Base-by-base conservation (phyloP, 2,113 vertebrate species). In the Pangasianodon gigas region DNA sequence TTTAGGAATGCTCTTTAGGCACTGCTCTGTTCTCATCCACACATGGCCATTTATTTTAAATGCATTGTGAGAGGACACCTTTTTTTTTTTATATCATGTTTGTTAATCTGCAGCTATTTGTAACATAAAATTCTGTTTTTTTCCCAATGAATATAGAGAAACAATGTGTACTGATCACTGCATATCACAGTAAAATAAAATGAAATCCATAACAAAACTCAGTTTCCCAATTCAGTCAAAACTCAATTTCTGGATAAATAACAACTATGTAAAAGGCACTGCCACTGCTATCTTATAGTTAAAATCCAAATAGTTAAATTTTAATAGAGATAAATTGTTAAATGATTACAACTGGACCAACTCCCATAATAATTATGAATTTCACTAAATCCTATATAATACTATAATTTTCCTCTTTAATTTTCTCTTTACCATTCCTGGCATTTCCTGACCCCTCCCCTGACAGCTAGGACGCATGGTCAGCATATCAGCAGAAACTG, bases 401-500 rank as follows among this genome's bases (percentile, higher is more conserved):
- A 80, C 0, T n/a, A 46, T 24, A 77, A 67, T 77, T 77, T 46
- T 11, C 16, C 79, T 54, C 16, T 54, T 82, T 82, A 44, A 11
- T 32, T 75, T 29, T 60, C 24, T 48, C 51, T 74, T 69, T 58
- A 58, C 3, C 14, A 67, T 65, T 37, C 1, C 10, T 65, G 9
- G 19, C 24, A 89, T 80, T 82, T 91, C 29, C 65, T 75, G 67
- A 26, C 16, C 44, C 69, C 18, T 83, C 21, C 21, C 19, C 65
- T 71, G 51, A 85, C n/a, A 74, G 6, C 54, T 77, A 48, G 46
- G 24, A 71, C 54, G 54, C 29, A 32, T 54, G 8, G 41, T 89
- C 69, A 85, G 74, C 46, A 84, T 52, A 29, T 74, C 86, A 85
- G 87, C 87, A 77, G 11, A 87, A 86, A 89, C 79, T 74, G 65